Evolutionary conservation across 2,113 vertebrate species (phyloP).

Genomic region (Callipepla squamata): DNA sequence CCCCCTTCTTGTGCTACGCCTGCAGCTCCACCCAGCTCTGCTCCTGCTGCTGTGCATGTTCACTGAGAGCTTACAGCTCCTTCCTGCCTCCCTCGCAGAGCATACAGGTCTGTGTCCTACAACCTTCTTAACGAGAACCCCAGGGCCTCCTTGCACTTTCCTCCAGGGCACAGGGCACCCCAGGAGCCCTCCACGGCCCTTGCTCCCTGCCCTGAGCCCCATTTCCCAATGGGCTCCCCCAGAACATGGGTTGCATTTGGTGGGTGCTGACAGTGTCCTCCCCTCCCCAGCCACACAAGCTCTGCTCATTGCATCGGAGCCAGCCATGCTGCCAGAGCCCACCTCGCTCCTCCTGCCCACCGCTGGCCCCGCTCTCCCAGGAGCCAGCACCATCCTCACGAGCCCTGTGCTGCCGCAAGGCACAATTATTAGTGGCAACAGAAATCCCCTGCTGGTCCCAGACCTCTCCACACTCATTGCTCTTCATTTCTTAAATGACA

Average conservation of each 20-base stretch:
- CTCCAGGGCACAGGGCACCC: background rate
- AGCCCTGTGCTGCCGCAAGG: background rate
- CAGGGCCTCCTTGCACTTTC: background rate
- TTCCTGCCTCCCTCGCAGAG: background rate
- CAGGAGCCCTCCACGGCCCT: fast-evolving
- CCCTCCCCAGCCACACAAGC: fast-evolving
- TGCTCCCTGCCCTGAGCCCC: fast-evolving
- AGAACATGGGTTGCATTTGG: background rate
- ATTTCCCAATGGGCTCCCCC: fast-evolving
- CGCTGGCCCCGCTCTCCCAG: fast-evolving
- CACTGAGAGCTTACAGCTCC: too few relatives aligned
- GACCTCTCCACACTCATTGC: background rate
- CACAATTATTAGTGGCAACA: background rate
- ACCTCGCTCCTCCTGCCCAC: background rate
- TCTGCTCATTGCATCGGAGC: fast-evolving
- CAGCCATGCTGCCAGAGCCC: fast-evolving
- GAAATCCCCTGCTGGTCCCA: background rate
- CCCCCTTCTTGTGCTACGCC: background rate
- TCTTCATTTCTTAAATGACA: background rate
- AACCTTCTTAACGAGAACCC: background rate
- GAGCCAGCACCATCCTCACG: fast-evolving
- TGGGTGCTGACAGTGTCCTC: background rate
- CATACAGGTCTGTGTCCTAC: background rate
- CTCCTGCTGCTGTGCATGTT: background rate
- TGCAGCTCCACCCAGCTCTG: background rate